Base-by-base conservation (phyloP, 1,140 invertebrate genomes). In the Aplysia californica region DNA sequence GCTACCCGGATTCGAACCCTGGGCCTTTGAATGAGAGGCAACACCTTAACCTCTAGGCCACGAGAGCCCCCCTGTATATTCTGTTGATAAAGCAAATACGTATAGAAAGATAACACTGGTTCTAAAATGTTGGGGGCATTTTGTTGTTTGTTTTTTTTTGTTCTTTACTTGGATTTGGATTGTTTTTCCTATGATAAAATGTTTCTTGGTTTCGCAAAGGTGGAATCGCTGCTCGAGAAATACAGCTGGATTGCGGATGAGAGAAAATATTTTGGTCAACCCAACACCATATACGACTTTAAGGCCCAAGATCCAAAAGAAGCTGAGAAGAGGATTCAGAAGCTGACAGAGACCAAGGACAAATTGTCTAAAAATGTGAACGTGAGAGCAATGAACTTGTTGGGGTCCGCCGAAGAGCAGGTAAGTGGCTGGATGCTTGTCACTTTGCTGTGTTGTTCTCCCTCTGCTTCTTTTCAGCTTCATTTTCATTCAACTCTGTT, bases 391-490 rank as follows among this genome's bases (percentile, higher is more conserved):
- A 96, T 97, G 91, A 94, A 93, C 87, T 92, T 96, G 85, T 91
- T 97, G 58, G 94, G 93, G 39, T 94, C 95, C 84, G 95, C 96
- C 87, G 95, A 97, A 90, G 95, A 97, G 87, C 93, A 94, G 91
- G 93, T 93, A 85, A 83, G 72, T 78, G 41, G 3, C 35, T 3
- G 10, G n/a, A n/a, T n/a, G n/a, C n/a, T n/a, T n/a, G n/a, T n/a
- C n/a, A n/a, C n/a, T n/a, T n/a, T n/a, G n/a, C n/a, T n/a, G n/a
- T n/a, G n/a, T n/a, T n/a, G n/a, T n/a, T 36, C 55, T 6, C 26
- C 4, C 69, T 2, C 59, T 55, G 26, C 68, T 4, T 31, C 35
- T 5, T 26, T 26, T 36, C n/a, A n/a, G n/a, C n/a, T n/a, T 44
- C 15, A 31, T 23, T 41, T 21, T 67, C 33, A 67, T 10, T 15